Evolutionary conservation across 2,797 vertebrate species (phyloP).

Genomic region (Hippocampus kuda): DNA sequence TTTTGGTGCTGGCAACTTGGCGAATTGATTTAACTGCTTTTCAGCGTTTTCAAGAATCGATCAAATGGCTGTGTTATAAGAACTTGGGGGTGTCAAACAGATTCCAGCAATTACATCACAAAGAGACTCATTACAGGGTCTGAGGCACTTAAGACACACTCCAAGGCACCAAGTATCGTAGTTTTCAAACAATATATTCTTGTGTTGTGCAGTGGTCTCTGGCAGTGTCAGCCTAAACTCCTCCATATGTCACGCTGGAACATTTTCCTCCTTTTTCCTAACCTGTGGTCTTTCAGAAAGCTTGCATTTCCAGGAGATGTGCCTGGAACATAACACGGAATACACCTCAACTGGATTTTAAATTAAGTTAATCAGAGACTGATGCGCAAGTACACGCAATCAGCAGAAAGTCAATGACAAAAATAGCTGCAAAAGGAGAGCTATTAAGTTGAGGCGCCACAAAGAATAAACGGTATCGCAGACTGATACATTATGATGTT

Average conservation of each 20-base stretch:
- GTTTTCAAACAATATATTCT: conserved; percentile 17
- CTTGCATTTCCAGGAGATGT: conserved; percentile 54
- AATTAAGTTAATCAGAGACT: conserved; percentile 48
- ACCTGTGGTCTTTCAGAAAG: conserved; percentile 42
- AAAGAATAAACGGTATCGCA: conserved; percentile 18
- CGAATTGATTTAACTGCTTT: not conserved
- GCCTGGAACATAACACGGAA: conserved; percentile 45
- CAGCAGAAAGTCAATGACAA: conserved; percentile 44
- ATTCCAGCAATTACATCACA: not conserved
- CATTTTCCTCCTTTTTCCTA: conserved; percentile 37
- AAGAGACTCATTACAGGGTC: too few species aligned
- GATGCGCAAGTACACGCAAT: conserved; percentile 38
- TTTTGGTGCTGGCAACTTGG: not conserved
- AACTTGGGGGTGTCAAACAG: not conserved
- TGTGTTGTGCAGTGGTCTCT: conserved; percentile 35
- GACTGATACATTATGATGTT: conserved; percentile 5
- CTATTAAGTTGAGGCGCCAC: conserved; percentile 25
- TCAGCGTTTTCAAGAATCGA: not conserved
- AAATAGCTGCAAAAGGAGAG: conserved; percentile 21
- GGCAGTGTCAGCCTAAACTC: conserved; percentile 14
- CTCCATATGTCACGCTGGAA: conserved; percentile 40
- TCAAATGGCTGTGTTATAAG: not conserved
- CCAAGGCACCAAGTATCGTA: conserved; percentile 6
- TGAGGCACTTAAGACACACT: not conserved
- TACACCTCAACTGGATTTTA: conserved; percentile 57